Base-by-base conservation (phyloP, 2,888 invertebrate genomes). In the Troglohyphantes excavatus region DNA sequence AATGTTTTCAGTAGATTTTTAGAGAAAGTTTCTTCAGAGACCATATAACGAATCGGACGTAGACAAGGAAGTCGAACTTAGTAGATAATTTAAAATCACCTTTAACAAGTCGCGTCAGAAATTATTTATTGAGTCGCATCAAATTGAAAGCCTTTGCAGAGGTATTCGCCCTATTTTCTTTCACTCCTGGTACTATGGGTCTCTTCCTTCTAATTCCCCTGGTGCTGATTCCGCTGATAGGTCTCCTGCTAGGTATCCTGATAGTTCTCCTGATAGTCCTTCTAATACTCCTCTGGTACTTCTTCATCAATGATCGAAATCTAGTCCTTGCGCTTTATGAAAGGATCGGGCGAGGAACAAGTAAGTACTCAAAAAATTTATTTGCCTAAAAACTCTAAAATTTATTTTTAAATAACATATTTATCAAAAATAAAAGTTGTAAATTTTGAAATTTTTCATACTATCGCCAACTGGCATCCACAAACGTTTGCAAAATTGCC, bases 281-380 rank as follows among this genome's bases (percentile, higher is more conserved):
- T 6, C 3, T 76, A 19, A 27, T 29, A 6, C 0, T 75, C 3
- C 7, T 61, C 29, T 76, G 76, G 76, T 76, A 61, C 23, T 76
- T 76, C 19, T 76, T 76, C 27, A 29, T 59, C 19, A 61, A 46
- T 21, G 76, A 76, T 53, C 26, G 61, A 17, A 87, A 91, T 87
- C 43, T 91, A 33, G 63, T 33, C 19, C 68, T 91, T 7, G 63
- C 67, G n/a, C 33, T 70, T 21, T 27, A 19, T 11, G 85, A 91
- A n/a, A 86, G 61, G 33, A 86, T 90, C 61, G 90, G 90, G 0
- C 46, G 19, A 17, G 43, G 84, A n/a, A 63, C 79, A 13, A 59
- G 90, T 90, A 87, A 63, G 82, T 82, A 21, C 83, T 67, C 26
- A 0, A n/a, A n/a, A n/a, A n/a, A n/a, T n/a, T n/a, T n/a, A n/a